Conservation (phyloP, 2,113 vertebrate species). For the Aramus guarauna region DNA sequence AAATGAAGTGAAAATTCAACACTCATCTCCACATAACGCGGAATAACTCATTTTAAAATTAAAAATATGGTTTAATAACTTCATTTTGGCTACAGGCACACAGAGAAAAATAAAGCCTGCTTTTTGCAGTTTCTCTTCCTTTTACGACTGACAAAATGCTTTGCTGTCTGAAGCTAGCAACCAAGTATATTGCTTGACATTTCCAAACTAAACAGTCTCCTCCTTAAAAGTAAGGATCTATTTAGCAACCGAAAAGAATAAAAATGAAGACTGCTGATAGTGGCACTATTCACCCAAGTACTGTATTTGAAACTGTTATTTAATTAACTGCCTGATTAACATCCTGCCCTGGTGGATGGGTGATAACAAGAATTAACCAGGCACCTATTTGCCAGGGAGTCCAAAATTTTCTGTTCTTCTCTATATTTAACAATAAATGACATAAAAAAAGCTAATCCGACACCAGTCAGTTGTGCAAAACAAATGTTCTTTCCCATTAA, state of each 20-base stretch:
- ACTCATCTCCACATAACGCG: conserved; percentile 14
- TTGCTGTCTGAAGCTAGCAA: not conserved
- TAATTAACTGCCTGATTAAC: not conserved
- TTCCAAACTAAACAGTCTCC: not conserved
- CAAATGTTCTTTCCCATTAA: conserved; percentile 3
- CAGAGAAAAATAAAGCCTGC: not conserved
- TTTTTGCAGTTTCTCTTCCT: conserved; percentile 19
- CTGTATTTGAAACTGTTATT: not conserved
- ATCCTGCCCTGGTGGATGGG: not conserved
- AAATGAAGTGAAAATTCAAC: conserved; percentile 54
- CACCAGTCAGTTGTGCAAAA: not conserved
- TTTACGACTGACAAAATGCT: not conserved
- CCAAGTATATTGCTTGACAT: not conserved
- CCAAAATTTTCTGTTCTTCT: not conserved
- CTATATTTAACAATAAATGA: not conserved
- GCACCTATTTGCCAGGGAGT: not conserved
- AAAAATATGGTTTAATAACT: conserved; percentile 46
- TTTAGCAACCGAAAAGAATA: not conserved
- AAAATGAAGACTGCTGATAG: not conserved
- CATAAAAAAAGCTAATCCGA: not conserved
- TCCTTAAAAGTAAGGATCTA: not conserved
- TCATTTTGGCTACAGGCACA: not conserved
- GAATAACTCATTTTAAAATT: conserved; percentile 47
- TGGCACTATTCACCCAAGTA: not conserved
- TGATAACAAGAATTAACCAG: not conserved